Conservation (phyloP, 2,797 vertebrate species). For the Oreortyx pictus region DNA sequence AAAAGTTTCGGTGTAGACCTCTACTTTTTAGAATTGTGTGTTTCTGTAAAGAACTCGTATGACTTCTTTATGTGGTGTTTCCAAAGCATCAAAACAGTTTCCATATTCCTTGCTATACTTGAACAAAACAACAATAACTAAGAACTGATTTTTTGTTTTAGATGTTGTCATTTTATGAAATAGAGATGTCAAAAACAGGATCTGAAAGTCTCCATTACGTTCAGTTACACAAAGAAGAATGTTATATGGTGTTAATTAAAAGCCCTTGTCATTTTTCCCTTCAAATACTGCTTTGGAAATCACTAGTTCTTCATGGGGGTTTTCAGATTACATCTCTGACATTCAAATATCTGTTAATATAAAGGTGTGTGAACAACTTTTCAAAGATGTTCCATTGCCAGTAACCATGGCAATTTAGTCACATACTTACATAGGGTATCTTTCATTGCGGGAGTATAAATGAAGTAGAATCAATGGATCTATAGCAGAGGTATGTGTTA, state of each 20-base stretch:
- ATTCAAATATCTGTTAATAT: not conserved
- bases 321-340: not conserved
- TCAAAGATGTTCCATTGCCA: not conserved
- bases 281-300: not conserved
- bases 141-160: not conserved
- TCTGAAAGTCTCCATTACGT: not conserved
- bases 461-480: not conserved
- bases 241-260: not conserved
- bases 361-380: not conserved
- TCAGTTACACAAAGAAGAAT: not conserved
- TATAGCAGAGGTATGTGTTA: not conserved
- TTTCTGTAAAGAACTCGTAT: not conserved
- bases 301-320: not conserved
- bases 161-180: not conserved
- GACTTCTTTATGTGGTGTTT: not conserved
- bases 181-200: not conserved
- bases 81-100: not conserved
- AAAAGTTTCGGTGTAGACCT: not conserved
- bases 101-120: not conserved
- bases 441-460: not conserved
- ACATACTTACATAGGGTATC: not conserved
- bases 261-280: not conserved
- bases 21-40: not conserved
- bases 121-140: not conserved
- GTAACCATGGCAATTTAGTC: conserved; percentile 21